Evolutionary conservation across 2,888 invertebrate genomes (phyloP).

Genomic region (Drosophila putrida): DNA sequence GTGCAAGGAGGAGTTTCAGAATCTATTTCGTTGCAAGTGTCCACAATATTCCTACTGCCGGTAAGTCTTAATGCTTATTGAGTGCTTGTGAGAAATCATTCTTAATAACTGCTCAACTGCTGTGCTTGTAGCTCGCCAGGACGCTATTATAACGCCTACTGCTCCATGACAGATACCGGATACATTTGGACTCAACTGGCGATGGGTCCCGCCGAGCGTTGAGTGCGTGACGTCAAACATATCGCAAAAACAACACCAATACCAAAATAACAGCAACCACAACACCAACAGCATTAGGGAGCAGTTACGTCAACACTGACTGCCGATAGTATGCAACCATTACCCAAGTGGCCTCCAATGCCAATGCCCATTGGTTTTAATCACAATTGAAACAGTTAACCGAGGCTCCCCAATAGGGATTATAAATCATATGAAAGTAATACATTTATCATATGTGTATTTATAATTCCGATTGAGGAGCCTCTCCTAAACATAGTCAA

Average conservation of each 20-base stretch:
- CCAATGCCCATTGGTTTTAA: conserved; percentile 14
- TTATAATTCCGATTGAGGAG: conserved; percentile 2
- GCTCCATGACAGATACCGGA: conserved; percentile 95
- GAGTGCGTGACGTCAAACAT: conserved; percentile 60
- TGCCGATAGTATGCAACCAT: conserved; percentile 52
- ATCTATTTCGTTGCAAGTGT: conserved; percentile 94
- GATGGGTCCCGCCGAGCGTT: conserved; percentile 77
- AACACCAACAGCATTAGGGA: conserved; percentile 28
- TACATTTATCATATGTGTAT: background rate
- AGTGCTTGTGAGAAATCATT: background rate
- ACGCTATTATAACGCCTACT: conserved; percentile 95
- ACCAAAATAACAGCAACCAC: conserved; percentile 4
- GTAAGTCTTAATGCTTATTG: conserved; percentile 47
- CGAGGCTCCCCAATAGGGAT: conserved; percentile 11
- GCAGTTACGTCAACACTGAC: conserved; percentile 59
- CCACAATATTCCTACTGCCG: conserved; percentile 95
- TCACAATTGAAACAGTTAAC: conserved; percentile 34
- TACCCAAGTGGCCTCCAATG: conserved; percentile 30
- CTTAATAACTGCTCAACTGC: conserved; percentile 4
- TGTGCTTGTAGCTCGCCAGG: conserved; percentile 89
- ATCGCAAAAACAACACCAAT: conserved; percentile 30
- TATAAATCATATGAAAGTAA: background rate
- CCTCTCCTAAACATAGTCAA: conserved; percentile 17
- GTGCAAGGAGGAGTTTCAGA: conserved; percentile 96
- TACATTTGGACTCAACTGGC: conserved; percentile 92